A percentile compares a stretch with the other conserved stretches of the same genome.
phyloP scores from a whole-genome alignment of 53 echinoderm and acorn worm genomes.

The Holothuria scabra region DNA sequence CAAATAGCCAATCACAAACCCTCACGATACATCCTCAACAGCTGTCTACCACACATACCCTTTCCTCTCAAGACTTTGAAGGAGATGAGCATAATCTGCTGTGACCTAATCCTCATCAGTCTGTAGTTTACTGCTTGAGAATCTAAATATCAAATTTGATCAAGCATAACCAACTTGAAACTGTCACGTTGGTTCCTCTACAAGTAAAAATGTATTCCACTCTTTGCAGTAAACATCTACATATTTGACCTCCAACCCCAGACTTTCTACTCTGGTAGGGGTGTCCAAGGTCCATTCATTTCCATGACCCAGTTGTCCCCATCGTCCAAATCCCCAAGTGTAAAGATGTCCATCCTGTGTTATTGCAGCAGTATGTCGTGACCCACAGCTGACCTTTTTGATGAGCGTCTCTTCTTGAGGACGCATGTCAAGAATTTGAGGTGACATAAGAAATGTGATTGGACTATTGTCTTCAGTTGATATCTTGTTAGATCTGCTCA shows the following conservation, averaged over 20 bases:
- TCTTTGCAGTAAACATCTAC: constrained; percentile 67
- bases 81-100: no score
- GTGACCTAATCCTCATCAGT: no score
- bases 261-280: constrained; percentile 65
- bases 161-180: no score
- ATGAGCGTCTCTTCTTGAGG: constrained; percentile 67
- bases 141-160: no score
- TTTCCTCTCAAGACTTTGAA: no score
- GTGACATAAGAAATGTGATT: constrained; percentile 29
- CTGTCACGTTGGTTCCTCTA: not conserved
- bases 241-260: constrained; percentile 54
- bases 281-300: constrained; percentile 61
- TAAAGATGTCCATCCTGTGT: constrained; percentile 74
- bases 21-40: no score
- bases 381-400: constrained; percentile 92
- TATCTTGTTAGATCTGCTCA: no score
- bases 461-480: no score
- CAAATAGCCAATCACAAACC: no score
- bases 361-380: constrained; percentile 87
- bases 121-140: no score
- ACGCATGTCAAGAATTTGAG: constrained; percentile 64
- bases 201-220: constrained; percentile 75
- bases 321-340: constrained; percentile 91
- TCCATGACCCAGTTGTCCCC: constrained; percentile 91
- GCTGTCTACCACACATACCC: no score